A percentile compares a stretch with the other conserved stretches of the same genome.
These are phyloP conservation scores for Edolisoma coerulescens DNA, from an alignment of 2,113 vertebrate species.

Conservation along the genomic window DNA sequence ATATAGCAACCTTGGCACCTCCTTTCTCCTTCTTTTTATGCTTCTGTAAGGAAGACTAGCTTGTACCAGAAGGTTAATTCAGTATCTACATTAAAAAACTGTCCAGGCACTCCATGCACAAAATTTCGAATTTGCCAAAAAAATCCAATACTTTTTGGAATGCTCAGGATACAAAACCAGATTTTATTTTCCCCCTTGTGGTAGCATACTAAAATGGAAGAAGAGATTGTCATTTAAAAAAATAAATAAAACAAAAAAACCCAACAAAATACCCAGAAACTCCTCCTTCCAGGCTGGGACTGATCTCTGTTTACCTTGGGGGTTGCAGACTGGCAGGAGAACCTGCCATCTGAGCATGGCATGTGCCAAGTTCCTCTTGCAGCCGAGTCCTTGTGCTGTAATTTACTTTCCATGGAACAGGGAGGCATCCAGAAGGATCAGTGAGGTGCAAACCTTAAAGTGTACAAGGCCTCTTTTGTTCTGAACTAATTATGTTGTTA, in stretches of 20 bases:
- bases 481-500: background rate
- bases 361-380: background rate
- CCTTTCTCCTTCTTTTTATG: background rate
- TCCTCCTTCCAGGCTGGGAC: background rate
- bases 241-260: background rate
- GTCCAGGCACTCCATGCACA: background rate
- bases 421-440: background rate
- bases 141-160: background rate
- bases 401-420: background rate
- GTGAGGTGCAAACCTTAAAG: background rate
- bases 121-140: background rate
- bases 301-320: slow-evolving; percentile 15
- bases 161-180: background rate
- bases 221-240: background rate
- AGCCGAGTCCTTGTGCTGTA: background rate
- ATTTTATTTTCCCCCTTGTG: background rate
- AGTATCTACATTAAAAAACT: background rate
- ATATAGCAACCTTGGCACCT: background rate
- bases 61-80: background rate
- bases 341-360: background rate
- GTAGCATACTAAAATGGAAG: background rate
- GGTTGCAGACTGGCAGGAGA: slow-evolving; percentile 10
- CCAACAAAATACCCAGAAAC: background rate
- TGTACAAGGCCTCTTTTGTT: background rate
- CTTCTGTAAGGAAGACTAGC: background rate